Evolutionary conservation across 2,113 vertebrate genomes (phyloP), one percentile per base, ranked within the genome.

Genomic region (Cheilinus undulatus): DNA sequence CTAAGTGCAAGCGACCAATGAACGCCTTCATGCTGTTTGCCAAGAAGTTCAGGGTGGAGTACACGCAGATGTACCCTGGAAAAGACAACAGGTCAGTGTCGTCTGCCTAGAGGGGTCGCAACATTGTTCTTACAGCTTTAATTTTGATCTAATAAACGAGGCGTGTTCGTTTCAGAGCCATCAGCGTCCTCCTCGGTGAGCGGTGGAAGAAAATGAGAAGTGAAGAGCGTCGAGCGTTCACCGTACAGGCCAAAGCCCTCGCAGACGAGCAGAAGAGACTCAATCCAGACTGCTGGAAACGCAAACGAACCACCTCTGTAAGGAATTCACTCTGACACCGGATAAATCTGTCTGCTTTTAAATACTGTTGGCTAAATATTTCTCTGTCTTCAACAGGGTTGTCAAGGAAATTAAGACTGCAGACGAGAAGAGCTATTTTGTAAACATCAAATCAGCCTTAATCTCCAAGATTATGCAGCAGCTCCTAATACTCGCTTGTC

Each of bases 21-120:
- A 99, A 99, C 85, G 98, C 98, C 87, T 99, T 99, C 94, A 99
- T 99, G 98, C 95, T 99, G 84, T 99, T 99, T 88, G 98, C 98
- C 94, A 99, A 99, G 95, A 98, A 96, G 84, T 99, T 97, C 93
- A 93, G 98, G 92, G 96, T 99, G 88, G 96, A 99, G 93, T 99
- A 97, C 88, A 99, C 98, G 46, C 96, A 98, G 91, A 98, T 98
- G 97, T 97, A 97, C 89, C 98, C 98, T 73, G 98, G 98, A 87
- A 99, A 98, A 82, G 98, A 99, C 91, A 99, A 99, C 96, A 98
- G 98, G 98, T 99, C 15, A 1, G 68, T 34, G 72, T 28, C 11
- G 32, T 34, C 32, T 34, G n/a, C n/a, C n/a, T n/a, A n/a, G n/a
- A n/a, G n/a, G n/a, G n/a, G n/a, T n/a, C n/a, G n/a, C n/a, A n/a